Percentiles rank a stretch among this genome's conserved stretches.
Evolutionary conservation across 2,797 vertebrate species (phyloP).

Genomic region (Steatocranus sp.): DNA sequence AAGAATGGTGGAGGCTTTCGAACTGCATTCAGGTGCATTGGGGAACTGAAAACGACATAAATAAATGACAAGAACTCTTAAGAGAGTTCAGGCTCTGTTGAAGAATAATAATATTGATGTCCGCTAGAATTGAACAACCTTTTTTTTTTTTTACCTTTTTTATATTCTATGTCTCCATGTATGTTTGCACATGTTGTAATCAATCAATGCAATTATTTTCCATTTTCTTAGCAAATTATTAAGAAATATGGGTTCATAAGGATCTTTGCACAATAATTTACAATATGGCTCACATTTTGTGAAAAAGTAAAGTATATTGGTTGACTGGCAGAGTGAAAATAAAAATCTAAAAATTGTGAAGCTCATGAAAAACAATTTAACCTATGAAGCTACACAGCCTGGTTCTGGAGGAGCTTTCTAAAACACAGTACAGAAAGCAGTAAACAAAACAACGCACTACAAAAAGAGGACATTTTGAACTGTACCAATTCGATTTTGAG

Average conservation of each 20-base stretch:
- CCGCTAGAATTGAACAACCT: neutral
- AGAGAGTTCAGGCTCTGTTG: neutral
- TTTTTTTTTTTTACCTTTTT: neutral
- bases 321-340: neutral
- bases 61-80: neutral
- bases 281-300: neutral
- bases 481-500: rapidly evolving
- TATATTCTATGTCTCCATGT: rapidly evolving
- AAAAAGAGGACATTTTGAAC: neutral
- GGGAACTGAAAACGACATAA: neutral
- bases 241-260: neutral
- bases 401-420: neutral
- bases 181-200: neutral
- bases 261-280: neutral
- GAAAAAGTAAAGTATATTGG: neutral
- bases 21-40: neutral
- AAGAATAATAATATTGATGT: neutral
- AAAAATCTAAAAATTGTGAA: neutral
- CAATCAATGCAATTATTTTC: neutral
- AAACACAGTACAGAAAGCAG: neutral
- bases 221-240: neutral
- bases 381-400: neutral
- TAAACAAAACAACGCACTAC: rapidly evolving
- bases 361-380: neutral
- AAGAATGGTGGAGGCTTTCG: neutral